phyloP scores from a whole-genome alignment of 1,140 invertebrate genomes.

The fruit fly (Drosophila melanogaster) region Release_6_plus_ISO1_MT NT_033779.5:12245001-12245500 shows the following conservation, averaged over 20 bases:
- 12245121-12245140: conserved; percentile 58
- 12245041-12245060: not conserved
- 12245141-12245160: conserved; percentile 16
- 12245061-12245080: conserved; percentile 14
- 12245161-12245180: conserved; percentile 43
- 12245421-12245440: too few species aligned
- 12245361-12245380: not conserved
- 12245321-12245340: conserved; percentile 54
- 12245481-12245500: too few species aligned
- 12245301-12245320: conserved; percentile 66
- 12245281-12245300: conserved; percentile 54
- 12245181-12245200: conserved; percentile 56
- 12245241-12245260: conserved; percentile 43
- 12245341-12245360: conserved; percentile 51
- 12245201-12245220: conserved; percentile 80
- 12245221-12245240: conserved; percentile 61
- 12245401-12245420: not conserved
- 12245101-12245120: conserved; percentile 29
- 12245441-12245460: too few species aligned
- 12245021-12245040: too few species aligned
- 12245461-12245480: too few species aligned
- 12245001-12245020: not conserved
- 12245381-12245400: not conserved
- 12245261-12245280: conserved; percentile 17
- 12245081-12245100: conserved; percentile 20